Base-by-base conservation (phyloP, 2,113 vertebrate genomes). In the Oryzias woworae region DNA sequence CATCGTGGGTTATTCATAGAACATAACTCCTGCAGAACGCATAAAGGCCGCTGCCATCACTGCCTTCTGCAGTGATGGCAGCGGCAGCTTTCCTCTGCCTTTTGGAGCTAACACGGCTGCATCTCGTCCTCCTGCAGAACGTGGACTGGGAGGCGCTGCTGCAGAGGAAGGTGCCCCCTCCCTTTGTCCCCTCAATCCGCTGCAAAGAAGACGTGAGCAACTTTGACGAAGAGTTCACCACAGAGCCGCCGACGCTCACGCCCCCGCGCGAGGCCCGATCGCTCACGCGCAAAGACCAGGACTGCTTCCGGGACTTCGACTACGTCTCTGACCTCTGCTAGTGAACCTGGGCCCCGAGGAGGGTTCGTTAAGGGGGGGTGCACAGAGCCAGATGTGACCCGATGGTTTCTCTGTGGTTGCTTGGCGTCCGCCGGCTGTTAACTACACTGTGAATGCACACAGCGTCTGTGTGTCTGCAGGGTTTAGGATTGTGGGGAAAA, bases 261-360 rank as follows among this genome's bases (percentile, higher is more conserved):
- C 97, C 96, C 8, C 97, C 97, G 12, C 94, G 95, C n/a, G 97
- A 99, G 91, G 94, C 94, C 52, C 92, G 96, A 64, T 90, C 94
- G 77, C 95, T 99, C 71, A 93, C 95, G 2, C 94, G 95, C 83
- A 96, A 94, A 77, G 96, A 99, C 73, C 97, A 99, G 90, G 95
- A 96, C 60, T 93, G 95, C 88, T 99, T 99, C 92, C 93, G 90
- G 81, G 96, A 99, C 92, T 99, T 99, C 83, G 97, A 99, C 90
- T 99, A 98, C 75, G 94, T 98, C 84, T 97, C 97, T 48, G 96
- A 98, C 86, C 95, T 97, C 93, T 98, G 97, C 93, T 99, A 93
- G 93, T 58, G 63, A 48, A 31, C 58, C 54, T 58, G 63, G 51
- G 24, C 58, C 54, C 20, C 23, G 26, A 13, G 26, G 3, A 5